Evolutionary conservation across 2,113 vertebrate genomes (phyloP), one percentile per base, ranked within the genome.

Genomic region (Peromyscus californicus): DNA sequence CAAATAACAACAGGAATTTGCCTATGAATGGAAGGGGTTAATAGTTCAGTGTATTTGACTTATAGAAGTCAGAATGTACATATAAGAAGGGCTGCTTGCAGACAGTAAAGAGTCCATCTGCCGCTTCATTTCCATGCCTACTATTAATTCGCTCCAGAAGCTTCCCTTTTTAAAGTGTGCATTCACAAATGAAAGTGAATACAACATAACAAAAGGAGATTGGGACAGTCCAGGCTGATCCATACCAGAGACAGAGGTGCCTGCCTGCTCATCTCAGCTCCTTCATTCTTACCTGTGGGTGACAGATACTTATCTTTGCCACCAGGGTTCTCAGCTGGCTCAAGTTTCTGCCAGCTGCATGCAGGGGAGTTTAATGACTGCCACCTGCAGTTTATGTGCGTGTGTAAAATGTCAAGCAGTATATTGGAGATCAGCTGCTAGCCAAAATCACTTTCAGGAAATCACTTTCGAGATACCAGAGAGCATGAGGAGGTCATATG

Each of bases 331-430:
- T 75, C 26, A 1, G 59, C 54, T 19, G 57, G 57, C 36, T 89
- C 76, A 75, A 57, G 65, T 57, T 72, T 76, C 70, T 54, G 61
- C 12, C 45, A 0, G 6, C 2, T 4, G 10, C 8, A 2, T 36
- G 26, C 76, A 9, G 48, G 39, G 67, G 70, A 65, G 51, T 6
- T 88, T 24, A n/a, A 36, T 17, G 7, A 74, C 57, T 0, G 39
- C 31, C 89, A 33, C 15, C 0, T 3, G 67, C 5, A 13, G 36
- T n/a, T 70, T n/a, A 7, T 0, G 0, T 51, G n/a, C n/a, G 72
- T 6, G 51, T 39, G 0, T 11, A 45, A 45, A 26, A 45, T 39
- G 45, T 42, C 89, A 54, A 63, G 39, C 54, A 42, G n/a, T 17
- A 1, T 3, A 6, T 0, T 17, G 42, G 63, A 63, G 63, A 90